Evolutionary conservation across 2,113 vertebrate species (phyloP), one percentile per base, ranked within the genome.

Genomic region (Dasypus novemcinctus): DNA sequence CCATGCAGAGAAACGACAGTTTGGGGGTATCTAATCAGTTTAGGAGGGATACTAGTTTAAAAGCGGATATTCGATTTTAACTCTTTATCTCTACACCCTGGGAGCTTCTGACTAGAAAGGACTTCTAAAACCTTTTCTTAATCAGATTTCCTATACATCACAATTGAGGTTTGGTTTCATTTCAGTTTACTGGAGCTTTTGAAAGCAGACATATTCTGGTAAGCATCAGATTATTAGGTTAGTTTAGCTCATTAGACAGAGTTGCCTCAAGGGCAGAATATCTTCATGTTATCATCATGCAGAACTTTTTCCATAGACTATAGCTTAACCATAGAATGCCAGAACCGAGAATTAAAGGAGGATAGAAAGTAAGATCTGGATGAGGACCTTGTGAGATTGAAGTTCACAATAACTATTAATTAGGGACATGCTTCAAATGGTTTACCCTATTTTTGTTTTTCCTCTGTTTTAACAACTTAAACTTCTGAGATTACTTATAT

Each of bases 201-300:
- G 90, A 90, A 94, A 88, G 38, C 52, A 46, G 71, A 87, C 20
- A 33, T 78, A 64, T 49, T 95, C n/a, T 61, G 75, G 87, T 94
- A 87, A 78, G 7, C 27, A 87, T 85, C 66, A 90, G 75, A 90
- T 97, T 88, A 94, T 95, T 93, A 57, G 87, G 90, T 96, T 93
- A 75, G 72, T 94, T 88, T 93, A 94, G 76, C 31, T 97, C 23
- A 64, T n/a, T 74, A 93, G 33, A 49, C 52, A 74, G 49, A 80
- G 43, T 76, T 88, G 36, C 72, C 69, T 83, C 78, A 75, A 88
- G 10, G 31, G 9, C 15, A 72, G 71, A 87, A 38, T 74, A 59
- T 81, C 64, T 66, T 33, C 27, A 49, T 91, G 78, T 72, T 90
- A 59, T 82, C 41, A 76, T 71, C 82, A 74, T 74, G 69, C 23